Evolutionary conservation across 2,888 invertebrate species (phyloP), one percentile per base, ranked within the genome.

Genomic region (Hedychridium roseum): DNA sequence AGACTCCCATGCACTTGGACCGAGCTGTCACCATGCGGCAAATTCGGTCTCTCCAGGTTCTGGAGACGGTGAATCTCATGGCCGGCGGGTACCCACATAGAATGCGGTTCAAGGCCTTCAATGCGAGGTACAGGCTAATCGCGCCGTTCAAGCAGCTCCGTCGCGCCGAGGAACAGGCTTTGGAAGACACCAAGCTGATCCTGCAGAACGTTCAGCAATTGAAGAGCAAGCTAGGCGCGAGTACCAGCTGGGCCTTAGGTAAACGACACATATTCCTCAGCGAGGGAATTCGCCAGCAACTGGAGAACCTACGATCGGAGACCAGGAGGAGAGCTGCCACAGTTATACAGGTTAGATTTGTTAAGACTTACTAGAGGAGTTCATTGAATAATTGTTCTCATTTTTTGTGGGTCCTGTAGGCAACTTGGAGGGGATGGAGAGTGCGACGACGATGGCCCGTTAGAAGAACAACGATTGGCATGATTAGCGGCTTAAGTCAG

Each of bases 51-150:
- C 83, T 96, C 40, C 83, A 84, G 67, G 89, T 95, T n/a, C 81
- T 96, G 41, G 96, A 97, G 81, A 96, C 96, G 30, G 94, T 95
- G 12, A 94, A 95, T 79, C 82, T 97, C 51, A 96, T 96, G 95
- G 94, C 94, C 9, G 92, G 92, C 70, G 95, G 95, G 5, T 94
- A 92, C 80, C 96, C 96, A 17, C 96, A 97, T 79, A 85, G 94
- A 65, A 93, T 96, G 94, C 86, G 95, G 16, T 96, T 95, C 80
- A 94, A 93, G 76, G 92, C 92, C 26, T 96, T 96, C 80, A 90
- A 90, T 75, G 85, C 87, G 1, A 86, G 95, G 18, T 97, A 96
- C 81, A 85, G 91, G 61, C 85, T 93, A 72, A 81, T 95, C 65
- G 92, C 91, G 43, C 89, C 91, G n/a, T 91, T 91, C 73, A 86